Evolutionary conservation across 2,888 invertebrate genomes (phyloP).

Genomic region (Tuta absoluta): DNA sequence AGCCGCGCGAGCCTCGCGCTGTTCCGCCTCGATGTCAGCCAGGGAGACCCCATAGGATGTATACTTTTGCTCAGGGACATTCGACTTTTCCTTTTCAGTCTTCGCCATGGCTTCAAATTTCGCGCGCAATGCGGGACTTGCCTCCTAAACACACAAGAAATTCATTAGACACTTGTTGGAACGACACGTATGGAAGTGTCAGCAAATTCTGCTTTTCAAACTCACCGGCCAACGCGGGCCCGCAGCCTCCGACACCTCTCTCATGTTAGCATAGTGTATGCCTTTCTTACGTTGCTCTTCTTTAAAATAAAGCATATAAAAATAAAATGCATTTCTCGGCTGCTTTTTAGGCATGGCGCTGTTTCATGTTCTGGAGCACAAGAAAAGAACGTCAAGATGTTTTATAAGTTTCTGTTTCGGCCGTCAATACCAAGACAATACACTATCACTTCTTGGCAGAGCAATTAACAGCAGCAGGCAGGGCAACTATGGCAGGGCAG

Average conservation of each 20-base stretch:
- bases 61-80: constrained; percentile 49
- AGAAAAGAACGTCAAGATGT: no score
- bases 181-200: not conserved
- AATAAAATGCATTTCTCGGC: constrained; percentile 62
- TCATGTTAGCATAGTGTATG: constrained; percentile 51
- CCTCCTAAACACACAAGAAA: constrained; percentile 23
- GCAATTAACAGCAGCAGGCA: no score
- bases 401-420: no score
- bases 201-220: constrained; percentile 8
- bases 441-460: no score
- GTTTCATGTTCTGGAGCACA: no score
- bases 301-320: constrained; percentile 63
- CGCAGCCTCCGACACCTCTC: constrained; percentile 61
- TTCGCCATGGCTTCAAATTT: constrained; percentile 61
- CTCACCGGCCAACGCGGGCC: constrained; percentile 66
- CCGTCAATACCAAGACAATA: no score
- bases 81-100: constrained; percentile 47
- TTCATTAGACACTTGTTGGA: not conserved
- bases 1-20: constrained; percentile 47
- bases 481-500: no score
- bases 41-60: constrained; percentile 58
- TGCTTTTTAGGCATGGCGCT: constrained; percentile 72
- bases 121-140: constrained; percentile 43
- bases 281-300: constrained; percentile 62
- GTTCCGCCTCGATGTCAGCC: constrained; percentile 49